Percentiles rank a stretch among this genome's conserved stretches.
Evolutionary conservation across 2,888 invertebrate genomes (phyloP).

Genomic region (Caenorhabditis macrosperma): DNA sequence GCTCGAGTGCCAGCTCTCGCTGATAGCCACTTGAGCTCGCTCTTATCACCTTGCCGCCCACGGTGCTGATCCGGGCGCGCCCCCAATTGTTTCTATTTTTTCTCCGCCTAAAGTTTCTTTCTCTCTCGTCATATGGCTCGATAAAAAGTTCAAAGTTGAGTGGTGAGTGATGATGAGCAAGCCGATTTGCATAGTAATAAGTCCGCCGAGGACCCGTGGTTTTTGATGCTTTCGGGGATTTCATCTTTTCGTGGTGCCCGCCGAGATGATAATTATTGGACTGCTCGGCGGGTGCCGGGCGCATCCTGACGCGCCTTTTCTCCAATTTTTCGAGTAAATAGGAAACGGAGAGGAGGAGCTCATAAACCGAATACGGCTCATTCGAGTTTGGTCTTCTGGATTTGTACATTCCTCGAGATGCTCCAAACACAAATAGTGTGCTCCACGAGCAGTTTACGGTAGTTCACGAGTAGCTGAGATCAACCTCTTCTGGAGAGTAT

Average conservation of each 20-base stretch:
- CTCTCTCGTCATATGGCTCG: conserved; percentile 5
- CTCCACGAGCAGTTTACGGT: neutral
- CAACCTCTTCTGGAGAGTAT: too few species aligned
- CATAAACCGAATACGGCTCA: conserved; percentile 47
- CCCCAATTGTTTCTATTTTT: conserved; percentile 27
- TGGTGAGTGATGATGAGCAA: conserved; percentile 37
- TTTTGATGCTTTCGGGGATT: conserved; percentile 46
- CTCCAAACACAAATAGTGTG: conserved; percentile 16
- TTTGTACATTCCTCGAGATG: conserved; percentile 1
- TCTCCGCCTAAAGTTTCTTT: too few species aligned
- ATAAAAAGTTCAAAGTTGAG: conserved; percentile 51
- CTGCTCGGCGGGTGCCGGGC: conserved; percentile 24
- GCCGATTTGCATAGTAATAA: conserved; percentile 57
- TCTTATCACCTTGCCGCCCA: conserved; percentile 45
- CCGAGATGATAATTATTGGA: conserved; percentile 47
- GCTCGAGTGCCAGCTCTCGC: conserved; percentile 37
- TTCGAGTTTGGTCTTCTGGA: conserved; percentile 30
- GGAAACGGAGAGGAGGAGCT: conserved; percentile 25
- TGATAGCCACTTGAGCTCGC: conserved; percentile 40
- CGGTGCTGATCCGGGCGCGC: too few species aligned
- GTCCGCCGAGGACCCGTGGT: conserved; percentile 23
- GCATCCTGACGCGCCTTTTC: conserved; percentile 31
- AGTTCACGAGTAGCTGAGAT: neutral
- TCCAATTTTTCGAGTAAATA: conserved; percentile 30
- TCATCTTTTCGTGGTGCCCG: conserved; percentile 45